Evolutionary conservation across 30 jellyfish, hydroid and myxozoan species (phyloP).

Genomic region (Aurelia coerulea): DNA sequence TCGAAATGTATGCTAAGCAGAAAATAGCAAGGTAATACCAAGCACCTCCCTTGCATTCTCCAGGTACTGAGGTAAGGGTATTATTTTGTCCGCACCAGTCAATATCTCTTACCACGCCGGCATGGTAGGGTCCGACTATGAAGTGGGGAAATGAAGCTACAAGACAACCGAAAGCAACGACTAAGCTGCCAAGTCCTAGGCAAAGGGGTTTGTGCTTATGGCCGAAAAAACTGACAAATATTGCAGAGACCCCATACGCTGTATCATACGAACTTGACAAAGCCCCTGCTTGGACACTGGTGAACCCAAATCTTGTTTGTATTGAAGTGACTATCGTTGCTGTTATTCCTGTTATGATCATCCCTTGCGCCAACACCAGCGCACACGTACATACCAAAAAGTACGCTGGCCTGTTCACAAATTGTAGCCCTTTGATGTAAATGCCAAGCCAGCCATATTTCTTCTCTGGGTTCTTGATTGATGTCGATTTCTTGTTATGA

Average conservation of each 20-base stretch:
- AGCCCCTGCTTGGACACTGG: constrained; percentile 83
- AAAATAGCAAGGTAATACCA: constrained; percentile 85
- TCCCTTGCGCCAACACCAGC: constrained; percentile 83
- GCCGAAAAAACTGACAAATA: constrained; percentile 84
- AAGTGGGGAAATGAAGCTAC: constrained; percentile 81
- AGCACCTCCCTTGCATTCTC: constrained; percentile 69
- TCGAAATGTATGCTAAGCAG: constrained; percentile 67
- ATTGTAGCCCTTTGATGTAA: constrained; percentile 53
- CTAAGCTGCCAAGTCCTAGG: constrained; percentile 83
- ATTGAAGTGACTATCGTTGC: constrained; percentile 75
- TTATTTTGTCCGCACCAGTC: constrained; percentile 70
- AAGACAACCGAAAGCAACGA: constrained; percentile 82
- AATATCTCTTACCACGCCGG: constrained; percentile 75
- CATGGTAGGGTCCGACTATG: constrained; percentile 77
- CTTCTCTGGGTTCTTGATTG: constrained; percentile 48
- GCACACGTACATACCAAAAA: constrained; percentile 62
- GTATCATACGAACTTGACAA: constrained; percentile 85
- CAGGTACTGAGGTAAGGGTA: constrained; percentile 1
- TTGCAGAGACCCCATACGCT: constrained; percentile 85
- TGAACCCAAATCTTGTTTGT: constrained; percentile 90
- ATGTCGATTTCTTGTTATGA: background rate
- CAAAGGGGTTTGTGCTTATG: constrained; percentile 78
- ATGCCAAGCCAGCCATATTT: constrained; percentile 85
- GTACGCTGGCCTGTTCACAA: constrained; percentile 72
- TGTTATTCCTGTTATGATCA: constrained; percentile 91